A percentile compares a stretch with the other conserved stretches of the same genome.
phyloP scores from a whole-genome alignment of 2,797 vertebrate genomes.

The Sebastes minor region DNA sequence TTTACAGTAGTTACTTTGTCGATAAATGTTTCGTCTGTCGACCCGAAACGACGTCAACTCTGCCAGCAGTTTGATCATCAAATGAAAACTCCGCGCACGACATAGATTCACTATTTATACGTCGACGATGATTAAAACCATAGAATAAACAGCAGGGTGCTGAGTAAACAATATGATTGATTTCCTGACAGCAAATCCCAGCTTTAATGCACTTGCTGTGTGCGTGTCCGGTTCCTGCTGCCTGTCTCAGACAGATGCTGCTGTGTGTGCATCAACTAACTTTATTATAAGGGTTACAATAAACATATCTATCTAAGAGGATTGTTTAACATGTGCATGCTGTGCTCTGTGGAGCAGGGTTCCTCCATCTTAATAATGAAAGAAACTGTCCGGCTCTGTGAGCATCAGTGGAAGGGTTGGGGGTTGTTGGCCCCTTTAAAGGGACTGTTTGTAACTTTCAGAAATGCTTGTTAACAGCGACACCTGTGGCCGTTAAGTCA shows the following conservation, averaged over 20 bases:
- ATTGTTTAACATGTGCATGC: background rate
- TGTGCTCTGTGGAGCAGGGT: too few species aligned
- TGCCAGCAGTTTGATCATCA: background rate
- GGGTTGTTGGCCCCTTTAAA: background rate
- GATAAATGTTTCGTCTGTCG: background rate
- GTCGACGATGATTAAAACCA: background rate
- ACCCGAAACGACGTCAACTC: background rate
- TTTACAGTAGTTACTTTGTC: background rate
- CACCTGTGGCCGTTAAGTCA: too few species aligned
- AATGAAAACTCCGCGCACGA: background rate
- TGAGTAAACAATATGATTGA: background rate
- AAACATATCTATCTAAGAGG: fast-evolving
- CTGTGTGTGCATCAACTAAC: background rate
- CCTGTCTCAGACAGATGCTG: slow-evolving; percentile 1
- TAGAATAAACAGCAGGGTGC: background rate
- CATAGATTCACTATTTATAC: background rate
- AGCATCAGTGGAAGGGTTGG: background rate
- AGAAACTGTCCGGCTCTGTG: background rate
- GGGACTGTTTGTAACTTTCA: too few species aligned
- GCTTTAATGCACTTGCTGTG: background rate
- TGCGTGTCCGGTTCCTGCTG: background rate
- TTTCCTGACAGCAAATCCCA: background rate
- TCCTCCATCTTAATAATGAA: background rate
- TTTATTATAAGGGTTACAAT: background rate
- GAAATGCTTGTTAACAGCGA: too few species aligned